phyloP scores from a whole-genome alignment of 2,888 invertebrate genomes.

The Epistrophe grossulariae region DNA sequence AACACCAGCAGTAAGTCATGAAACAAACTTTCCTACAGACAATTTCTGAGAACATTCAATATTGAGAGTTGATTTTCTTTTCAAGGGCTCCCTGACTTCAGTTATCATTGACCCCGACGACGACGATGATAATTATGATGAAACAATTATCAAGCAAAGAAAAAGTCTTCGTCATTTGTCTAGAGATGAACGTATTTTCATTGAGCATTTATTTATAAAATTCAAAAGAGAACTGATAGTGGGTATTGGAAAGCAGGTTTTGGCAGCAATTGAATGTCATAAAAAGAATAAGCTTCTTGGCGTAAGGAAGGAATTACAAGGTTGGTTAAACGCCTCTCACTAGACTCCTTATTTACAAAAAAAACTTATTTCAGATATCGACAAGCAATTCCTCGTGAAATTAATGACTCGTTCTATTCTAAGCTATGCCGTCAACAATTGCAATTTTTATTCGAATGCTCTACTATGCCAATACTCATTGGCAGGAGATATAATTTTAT shows the following conservation, averaged over 20 bases:
- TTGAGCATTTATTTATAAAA: constrained; percentile 81
- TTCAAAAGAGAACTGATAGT: constrained; percentile 81
- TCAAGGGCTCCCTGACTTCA: constrained; percentile 81
- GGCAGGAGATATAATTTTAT: constrained; percentile 81
- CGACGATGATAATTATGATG: neutral
- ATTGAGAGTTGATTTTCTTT: constrained; percentile 7
- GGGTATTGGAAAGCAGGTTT: constrained; percentile 81
- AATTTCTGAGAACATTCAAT: neutral
- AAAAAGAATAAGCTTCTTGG: constrained; percentile 80
- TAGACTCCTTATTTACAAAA: neutral
- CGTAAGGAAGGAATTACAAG: constrained; percentile 79
- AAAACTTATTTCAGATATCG: constrained; percentile 77
- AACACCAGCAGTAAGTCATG: constrained; percentile 79
- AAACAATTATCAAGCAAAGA: constrained; percentile 50
- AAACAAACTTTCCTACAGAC: neutral
- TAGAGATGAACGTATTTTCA: constrained; percentile 80
- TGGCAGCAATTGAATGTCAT: constrained; percentile 81
- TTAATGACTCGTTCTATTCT: constrained; percentile 80
- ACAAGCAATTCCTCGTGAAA: constrained; percentile 80
- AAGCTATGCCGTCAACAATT: constrained; percentile 80
- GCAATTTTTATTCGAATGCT: constrained; percentile 80
- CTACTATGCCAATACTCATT: constrained; percentile 80
- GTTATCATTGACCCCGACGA: constrained; percentile 78
- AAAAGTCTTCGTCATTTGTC: constrained; percentile 73
- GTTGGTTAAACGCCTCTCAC: constrained; percentile 56